Evolutionary conservation across 2,113 vertebrate genomes (phyloP), one percentile per base, ranked within the genome.

Genomic region (Anguilla japonica): DNA sequence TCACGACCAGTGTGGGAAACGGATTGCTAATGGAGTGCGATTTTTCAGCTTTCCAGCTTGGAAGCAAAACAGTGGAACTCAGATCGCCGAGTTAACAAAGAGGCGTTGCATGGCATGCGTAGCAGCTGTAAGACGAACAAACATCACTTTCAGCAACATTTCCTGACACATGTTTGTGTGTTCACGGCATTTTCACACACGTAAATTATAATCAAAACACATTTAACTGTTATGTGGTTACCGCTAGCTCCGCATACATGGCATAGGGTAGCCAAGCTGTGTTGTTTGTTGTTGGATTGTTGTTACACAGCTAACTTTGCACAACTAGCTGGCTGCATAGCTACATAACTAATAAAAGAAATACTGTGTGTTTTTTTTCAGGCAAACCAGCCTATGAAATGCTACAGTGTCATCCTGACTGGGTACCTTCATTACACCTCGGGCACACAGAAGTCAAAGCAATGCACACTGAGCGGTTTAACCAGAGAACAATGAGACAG

Each of bases 111-210:
- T 87, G 81, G 86, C 88, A 18, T 89, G 88, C 86, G 67, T 87
- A 60, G 81, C 86, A 29, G 88, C 88, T 8, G 84, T 83, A 46
- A 83, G 53, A 82, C 41, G 84, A 41, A 13, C 46, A 60, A 60
- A 87, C 86, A 79, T 89, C 29, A 85, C 84, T 14, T 89, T 87
- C 71, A 41, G 41, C 86, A 85, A 85, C 80, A 83, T 83, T 41
- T 82, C 88, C 39, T 9, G 43, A 56, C 43, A 75, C 67, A 89
- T 87, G 88, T 79, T 82, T 2, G 86, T 87, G 79, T 89, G 86
- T 83, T 89, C 88, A 60, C 26, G 46, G 53, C 88, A 89, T 85
- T 89, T 89, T 56, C 83, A 87, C 57, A 43, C 88, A 39, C 86
- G 85, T 89, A 60, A 41, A 71, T 40, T 75, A 43, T 67, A 67